Percentiles rank a stretch among this genome's conserved stretches.
Evolutionary conservation across 2,888 invertebrate species (phyloP).

Genomic region (Cosmia pyralina): DNA sequence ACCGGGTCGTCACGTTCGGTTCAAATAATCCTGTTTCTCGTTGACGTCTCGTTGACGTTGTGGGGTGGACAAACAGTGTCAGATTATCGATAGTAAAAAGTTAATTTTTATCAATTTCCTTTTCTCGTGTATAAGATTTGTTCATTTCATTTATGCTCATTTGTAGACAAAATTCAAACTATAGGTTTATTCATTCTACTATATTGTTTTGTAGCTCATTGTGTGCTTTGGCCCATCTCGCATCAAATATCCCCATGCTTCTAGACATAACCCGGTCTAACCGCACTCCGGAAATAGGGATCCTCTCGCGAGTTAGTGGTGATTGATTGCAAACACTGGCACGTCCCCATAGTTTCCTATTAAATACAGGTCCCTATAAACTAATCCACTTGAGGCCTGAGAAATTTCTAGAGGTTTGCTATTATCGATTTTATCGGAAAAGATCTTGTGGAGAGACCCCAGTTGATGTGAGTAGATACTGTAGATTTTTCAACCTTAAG

Average conservation of each 20-base stretch:
- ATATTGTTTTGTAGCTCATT: not conserved
- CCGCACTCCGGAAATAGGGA: conserved; percentile 1
- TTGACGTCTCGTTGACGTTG: too few species aligned
- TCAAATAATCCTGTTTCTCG: too few species aligned
- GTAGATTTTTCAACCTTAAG: too few species aligned
- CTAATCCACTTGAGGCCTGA: not conserved
- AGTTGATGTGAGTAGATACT: too few species aligned
- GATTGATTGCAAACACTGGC: conserved; percentile 13
- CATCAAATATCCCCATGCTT: not conserved
- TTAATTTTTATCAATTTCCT: not conserved
- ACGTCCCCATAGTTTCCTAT: not conserved
- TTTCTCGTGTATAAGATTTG: not conserved
- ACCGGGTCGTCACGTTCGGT: too few species aligned
- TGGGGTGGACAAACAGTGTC: too few species aligned
- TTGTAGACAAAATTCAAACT: not conserved
- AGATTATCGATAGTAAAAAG: too few species aligned
- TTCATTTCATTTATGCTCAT: not conserved
- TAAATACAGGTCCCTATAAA: not conserved
- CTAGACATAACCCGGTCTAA: not conserved
- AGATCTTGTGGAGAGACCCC: not conserved
- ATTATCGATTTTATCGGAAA: not conserved
- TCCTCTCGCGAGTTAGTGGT: conserved; percentile 23
- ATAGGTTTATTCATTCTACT: not conserved
- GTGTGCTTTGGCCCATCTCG: not conserved
- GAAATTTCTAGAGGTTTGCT: not conserved